These are phyloP conservation scores for Phallusia fumigata DNA, from an alignment of 23 tunicate genomes.

Conservation along the genomic window DNA sequence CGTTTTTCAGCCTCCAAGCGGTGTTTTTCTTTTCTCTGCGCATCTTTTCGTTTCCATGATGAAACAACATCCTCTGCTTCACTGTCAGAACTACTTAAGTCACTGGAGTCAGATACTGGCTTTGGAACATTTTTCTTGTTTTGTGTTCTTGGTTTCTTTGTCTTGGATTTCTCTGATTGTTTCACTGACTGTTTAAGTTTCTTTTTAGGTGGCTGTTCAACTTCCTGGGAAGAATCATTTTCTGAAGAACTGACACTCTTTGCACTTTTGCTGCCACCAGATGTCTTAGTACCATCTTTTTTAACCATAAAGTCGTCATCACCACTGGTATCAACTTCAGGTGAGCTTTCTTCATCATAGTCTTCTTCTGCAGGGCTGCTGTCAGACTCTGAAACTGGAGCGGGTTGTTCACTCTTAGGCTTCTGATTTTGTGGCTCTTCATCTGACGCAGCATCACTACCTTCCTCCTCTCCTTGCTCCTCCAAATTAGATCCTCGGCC, in stretches of 20 bases:
- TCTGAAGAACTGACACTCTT: not conserved
- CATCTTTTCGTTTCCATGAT: conserved; percentile 88
- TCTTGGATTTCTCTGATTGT: not conserved
- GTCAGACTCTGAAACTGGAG: not conserved
- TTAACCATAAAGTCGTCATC: conserved; percentile 53
- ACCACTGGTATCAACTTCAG: conserved; percentile 54
- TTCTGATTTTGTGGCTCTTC: conserved; percentile 54
- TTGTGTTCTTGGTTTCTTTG: conserved; percentile 16
- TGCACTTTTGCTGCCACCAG: not conserved
- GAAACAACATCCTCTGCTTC: conserved; percentile 68
- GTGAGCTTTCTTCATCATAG: conserved; percentile 48
- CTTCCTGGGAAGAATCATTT: conserved; percentile 5
- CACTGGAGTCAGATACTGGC: conserved; percentile 30
- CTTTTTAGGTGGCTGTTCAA: conserved; percentile 30
- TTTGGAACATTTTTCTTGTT: conserved; percentile 36
- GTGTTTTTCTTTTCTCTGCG: conserved; percentile 62
- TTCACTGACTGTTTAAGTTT: conserved; percentile 1
- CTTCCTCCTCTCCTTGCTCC: conserved; percentile 39
- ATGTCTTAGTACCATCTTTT: conserved; percentile 15
- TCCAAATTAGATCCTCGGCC: conserved; percentile 57
- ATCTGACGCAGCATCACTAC: conserved; percentile 27
- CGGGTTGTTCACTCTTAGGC: conserved; percentile 20
- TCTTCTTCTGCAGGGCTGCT: conserved; percentile 49
- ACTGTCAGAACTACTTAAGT: conserved; percentile 36
- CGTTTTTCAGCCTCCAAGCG: conserved; percentile 38